Percentiles rank a stretch among this genome's conserved stretches.
Evolutionary conservation across 2,888 invertebrate genomes (phyloP).

Genomic region (Vanessa cardui): DNA sequence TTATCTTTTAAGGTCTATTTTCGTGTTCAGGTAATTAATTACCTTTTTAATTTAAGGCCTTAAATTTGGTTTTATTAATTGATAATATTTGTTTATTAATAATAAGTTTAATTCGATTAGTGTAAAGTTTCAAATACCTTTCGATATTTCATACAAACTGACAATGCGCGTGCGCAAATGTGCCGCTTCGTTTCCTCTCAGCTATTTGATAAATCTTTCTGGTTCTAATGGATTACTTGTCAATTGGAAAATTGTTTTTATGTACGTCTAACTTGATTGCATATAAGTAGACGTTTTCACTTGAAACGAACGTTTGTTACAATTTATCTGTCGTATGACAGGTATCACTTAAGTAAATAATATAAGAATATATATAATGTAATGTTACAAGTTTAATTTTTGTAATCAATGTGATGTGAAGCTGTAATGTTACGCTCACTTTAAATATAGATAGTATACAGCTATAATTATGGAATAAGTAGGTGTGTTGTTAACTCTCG

Average conservation of each 20-base stretch:
- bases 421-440: not conserved
- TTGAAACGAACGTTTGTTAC: constrained; percentile 34
- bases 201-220: constrained; percentile 48
- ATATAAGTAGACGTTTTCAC: constrained; percentile 38
- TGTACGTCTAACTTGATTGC: constrained; percentile 13
- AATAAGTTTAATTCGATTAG: constrained; percentile 1
- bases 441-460: not conserved
- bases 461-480: not conserved
- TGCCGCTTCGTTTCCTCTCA: constrained; percentile 54
- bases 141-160: constrained; percentile 11
- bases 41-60: too few relatives aligned
- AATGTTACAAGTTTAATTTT: not conserved
- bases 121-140: constrained; percentile 13
- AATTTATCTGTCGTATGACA: constrained; percentile 22
- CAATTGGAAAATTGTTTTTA: constrained; percentile 38
- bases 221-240: constrained; percentile 49
- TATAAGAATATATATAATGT: not conserved
- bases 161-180: constrained; percentile 49
- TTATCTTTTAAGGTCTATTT: too few relatives aligned
- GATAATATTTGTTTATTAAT: not conserved
- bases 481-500: not conserved
- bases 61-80: too few relatives aligned
- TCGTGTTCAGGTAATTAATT: too few relatives aligned
- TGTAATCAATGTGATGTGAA: not conserved
- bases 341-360: constrained; percentile 2